Percentiles rank a stretch among this genome's conserved stretches.
Conservation (phyloP, 2,113 vertebrate genomes). For the Phodopus roborovskii region DNA sequence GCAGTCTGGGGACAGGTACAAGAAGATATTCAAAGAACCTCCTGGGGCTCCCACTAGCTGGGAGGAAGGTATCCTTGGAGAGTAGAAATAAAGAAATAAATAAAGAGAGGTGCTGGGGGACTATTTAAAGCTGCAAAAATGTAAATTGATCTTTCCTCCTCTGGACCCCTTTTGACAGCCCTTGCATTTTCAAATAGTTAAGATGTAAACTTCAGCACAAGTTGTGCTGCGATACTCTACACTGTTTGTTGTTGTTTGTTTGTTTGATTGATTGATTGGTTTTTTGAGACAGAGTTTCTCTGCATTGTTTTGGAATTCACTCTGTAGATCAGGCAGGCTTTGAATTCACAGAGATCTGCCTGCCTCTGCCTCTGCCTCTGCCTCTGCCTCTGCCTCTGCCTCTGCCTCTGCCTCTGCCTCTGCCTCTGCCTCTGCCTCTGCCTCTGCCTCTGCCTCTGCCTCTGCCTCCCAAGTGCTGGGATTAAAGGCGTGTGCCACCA, state of each 20-base stretch:
- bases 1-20: slow-evolving; percentile 56
- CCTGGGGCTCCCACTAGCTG: neutral
- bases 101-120: neutral
- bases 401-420: no score
- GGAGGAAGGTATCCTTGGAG: slow-evolving; percentile 52
- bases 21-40: slow-evolving; percentile 47
- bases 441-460: no score
- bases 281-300: no score
- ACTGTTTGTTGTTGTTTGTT: neutral
- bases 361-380: no score
- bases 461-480: no score
- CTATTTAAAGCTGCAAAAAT: slow-evolving; percentile 68
- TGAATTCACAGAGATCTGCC: no score
- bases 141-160: slow-evolving; percentile 76
- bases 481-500: no score
- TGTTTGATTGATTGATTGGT: no score
- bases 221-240: slow-evolving; percentile 44
- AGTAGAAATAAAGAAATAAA: neutral
- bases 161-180: slow-evolving; percentile 68
- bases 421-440: no score
- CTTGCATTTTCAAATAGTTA: slow-evolving; percentile 78
- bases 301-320: no score
- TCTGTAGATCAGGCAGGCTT: no score
- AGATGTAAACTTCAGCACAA: slow-evolving; percentile 51
- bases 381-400: no score